Evolutionary conservation across 1,140 invertebrate species (phyloP).

Genomic region (Tetragnatha versicolor): DNA sequence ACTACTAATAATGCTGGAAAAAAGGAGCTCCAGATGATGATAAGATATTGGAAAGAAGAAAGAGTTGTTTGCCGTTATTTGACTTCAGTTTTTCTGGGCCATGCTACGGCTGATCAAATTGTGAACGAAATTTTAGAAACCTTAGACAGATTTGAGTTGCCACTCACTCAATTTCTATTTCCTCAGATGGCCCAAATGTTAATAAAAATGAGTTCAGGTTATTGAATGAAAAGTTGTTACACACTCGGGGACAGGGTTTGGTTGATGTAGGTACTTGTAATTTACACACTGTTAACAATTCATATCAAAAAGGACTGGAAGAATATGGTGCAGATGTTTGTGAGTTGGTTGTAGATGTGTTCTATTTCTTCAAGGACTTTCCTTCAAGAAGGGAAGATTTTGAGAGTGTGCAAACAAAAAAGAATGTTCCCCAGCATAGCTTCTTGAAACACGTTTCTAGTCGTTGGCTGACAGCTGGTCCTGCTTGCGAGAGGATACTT

Average conservation of each 20-base stretch:
- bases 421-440: slow-evolving; percentile 38
- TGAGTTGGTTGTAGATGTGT: not conserved
- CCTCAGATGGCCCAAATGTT: slow-evolving; percentile 36
- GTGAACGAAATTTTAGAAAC: not conserved
- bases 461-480: slow-evolving; percentile 58
- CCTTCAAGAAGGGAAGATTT: slow-evolving; percentile 59
- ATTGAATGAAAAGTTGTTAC: not conserved
- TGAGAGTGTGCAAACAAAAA: slow-evolving; percentile 51
- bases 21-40: slow-evolving; percentile 30
- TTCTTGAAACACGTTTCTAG: slow-evolving; percentile 58
- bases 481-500: slow-evolving; percentile 55
- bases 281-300: slow-evolving; percentile 55
- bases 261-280: slow-evolving; percentile 57
- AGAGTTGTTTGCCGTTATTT: too few species aligned
- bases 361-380: slow-evolving; percentile 55
- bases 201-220: slow-evolving; percentile 27
- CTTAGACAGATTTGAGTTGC: not conserved
- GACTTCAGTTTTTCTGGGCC: too few species aligned
- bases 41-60: slow-evolving; percentile 40
- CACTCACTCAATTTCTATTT: slow-evolving; percentile 25
- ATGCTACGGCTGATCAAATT: slow-evolving; percentile 31
- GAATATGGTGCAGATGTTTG: slow-evolving; percentile 55
- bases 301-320: slow-evolving; percentile 31
- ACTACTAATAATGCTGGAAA: slow-evolving; percentile 30
- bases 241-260: slow-evolving; percentile 3